These are phyloP conservation scores for Aporrectodea caliginosa DNA, from an alignment of 1,140 invertebrate species.

Conservation along the genomic window DNA sequence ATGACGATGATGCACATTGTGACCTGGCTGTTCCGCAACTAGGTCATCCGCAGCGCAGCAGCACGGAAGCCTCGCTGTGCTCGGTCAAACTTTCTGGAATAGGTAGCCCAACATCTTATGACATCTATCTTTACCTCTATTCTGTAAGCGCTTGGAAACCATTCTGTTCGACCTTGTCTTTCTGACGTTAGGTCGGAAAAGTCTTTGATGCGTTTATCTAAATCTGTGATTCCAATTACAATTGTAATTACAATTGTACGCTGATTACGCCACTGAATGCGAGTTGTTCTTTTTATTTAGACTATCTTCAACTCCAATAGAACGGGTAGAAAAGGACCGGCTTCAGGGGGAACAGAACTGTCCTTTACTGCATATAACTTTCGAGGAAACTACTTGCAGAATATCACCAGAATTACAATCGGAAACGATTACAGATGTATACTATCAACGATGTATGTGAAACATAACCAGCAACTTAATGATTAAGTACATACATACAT, in stretches of 20 bases:
- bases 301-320: too few relatives aligned
- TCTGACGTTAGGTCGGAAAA: too few relatives aligned
- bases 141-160: too few relatives aligned
- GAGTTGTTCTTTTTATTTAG: too few relatives aligned
- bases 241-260: too few relatives aligned
- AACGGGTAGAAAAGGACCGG: too few relatives aligned
- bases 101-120: neutral
- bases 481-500: neutral
- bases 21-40: neutral
- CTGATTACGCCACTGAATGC: too few relatives aligned
- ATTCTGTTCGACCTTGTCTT: neutral
- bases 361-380: neutral
- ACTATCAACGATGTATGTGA: neutral
- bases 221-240: too few relatives aligned
- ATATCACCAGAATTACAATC: neutral
- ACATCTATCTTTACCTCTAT: neutral
- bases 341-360: too few relatives aligned
- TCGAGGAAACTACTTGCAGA: neutral
- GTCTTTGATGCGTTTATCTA: too few relatives aligned
- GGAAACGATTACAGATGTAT: neutral
- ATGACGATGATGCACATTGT: neutral
- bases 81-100: too few relatives aligned
- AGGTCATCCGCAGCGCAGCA: neutral
- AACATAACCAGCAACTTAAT: neutral
- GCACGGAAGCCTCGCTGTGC: too few relatives aligned